Base-by-base conservation (phyloP, 1,140 invertebrate genomes). In the Scaptomyza montana region DNA sequence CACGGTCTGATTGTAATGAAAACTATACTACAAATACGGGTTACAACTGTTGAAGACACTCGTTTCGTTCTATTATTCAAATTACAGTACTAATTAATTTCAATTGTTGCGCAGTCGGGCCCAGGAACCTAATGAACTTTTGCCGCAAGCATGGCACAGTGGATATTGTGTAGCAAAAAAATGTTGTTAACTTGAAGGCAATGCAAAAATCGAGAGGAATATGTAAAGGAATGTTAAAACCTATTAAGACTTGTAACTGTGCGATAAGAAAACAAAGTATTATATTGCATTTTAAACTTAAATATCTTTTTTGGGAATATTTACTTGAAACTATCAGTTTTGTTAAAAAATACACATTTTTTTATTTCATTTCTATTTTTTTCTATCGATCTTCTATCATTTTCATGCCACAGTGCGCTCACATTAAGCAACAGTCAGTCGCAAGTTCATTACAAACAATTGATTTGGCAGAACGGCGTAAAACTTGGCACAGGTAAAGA, bases 401-500 rank as follows among this genome's bases (percentile, higher is more conserved):
- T 43, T 10, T 51, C n/a, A 51, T 36, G 19, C 78, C 74, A 81
- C 74, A 56, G 74, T 75, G 63, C 43, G 21, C 57, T 33, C 30
- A 33, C 39, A 43, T 47, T 25, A 53, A 74, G 63, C 73, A 65
- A 54, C 59, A 36, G 57, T 16, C 61, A 55, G 53, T 68, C 63
- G 78, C 82, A 87, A 86, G 81, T 86, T 86, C 81, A 86, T 87
- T 87, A 81, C 82, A 86, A 86, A 87, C 81, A 86, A 86, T 86
- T 86, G 81, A 86, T 86, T 86, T 87, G 82, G 78, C 81, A 86
- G 82, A 87, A 66, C 71, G 82, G 78, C 82, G 82, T 72, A 82
- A 87, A 87, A 86, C 82, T 87, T 86, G 82, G 70, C 82, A 78
- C 81, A 81, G 81, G 74, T 78, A 87, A 75, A 75, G 72, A 81